Evolutionary conservation across 2,888 invertebrate species (phyloP).

Genomic region (Antheraea assamensis): DNA sequence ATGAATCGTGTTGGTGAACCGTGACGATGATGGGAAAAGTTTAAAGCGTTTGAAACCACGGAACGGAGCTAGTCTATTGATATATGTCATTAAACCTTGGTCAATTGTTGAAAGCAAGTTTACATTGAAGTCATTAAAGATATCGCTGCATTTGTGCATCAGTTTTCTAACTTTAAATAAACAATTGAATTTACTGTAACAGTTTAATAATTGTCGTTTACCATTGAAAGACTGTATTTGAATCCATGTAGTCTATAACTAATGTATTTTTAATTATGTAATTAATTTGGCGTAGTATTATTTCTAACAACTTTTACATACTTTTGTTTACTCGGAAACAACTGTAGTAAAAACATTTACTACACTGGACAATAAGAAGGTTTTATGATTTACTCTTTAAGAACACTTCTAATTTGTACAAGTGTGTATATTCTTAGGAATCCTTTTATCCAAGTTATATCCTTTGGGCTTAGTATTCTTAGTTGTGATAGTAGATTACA

Average conservation of each 20-base stretch:
- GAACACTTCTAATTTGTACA: background rate
- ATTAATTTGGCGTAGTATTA: background rate
- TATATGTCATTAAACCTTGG: too few species aligned
- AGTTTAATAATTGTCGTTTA: background rate
- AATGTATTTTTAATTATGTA: background rate
- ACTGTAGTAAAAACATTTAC: background rate
- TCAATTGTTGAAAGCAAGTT: too few species aligned
- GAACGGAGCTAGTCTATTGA: too few species aligned
- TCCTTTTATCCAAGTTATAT: background rate
- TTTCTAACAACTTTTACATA: background rate
- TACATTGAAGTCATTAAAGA: too few species aligned
- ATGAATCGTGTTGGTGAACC: too few species aligned
- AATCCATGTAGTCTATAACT: background rate
- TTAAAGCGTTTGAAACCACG: too few species aligned
- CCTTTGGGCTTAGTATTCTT: background rate
- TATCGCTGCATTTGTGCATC: too few species aligned
- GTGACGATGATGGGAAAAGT: too few species aligned
- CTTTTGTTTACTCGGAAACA: background rate
- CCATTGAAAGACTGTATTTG: background rate
- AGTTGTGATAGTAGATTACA: background rate
- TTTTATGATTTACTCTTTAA: background rate
- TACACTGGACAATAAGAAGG: background rate
- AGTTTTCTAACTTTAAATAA: too few species aligned
- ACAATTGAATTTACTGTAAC: too few species aligned
- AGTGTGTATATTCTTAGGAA: background rate